Percentiles rank a stretch among this genome's conserved stretches.
Evolutionary conservation across 2,888 invertebrate genomes (phyloP).

Genomic region (Tenthredo distinguenda): DNA sequence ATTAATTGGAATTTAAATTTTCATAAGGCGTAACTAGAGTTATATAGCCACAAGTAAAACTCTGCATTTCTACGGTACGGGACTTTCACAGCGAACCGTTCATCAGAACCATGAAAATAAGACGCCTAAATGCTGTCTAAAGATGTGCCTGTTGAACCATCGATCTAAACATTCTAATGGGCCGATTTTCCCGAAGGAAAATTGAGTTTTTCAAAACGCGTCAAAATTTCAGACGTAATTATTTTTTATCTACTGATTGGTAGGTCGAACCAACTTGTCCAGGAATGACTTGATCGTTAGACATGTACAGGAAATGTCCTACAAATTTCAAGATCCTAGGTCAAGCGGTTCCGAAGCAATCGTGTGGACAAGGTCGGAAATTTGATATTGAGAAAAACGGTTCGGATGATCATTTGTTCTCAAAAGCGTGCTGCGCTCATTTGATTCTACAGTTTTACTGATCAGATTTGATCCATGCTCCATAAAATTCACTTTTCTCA

Average conservation of each 20-base stretch:
- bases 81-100: background rate
- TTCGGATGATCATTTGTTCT: too few species aligned
- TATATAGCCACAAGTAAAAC: background rate
- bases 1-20: background rate
- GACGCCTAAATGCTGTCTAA: background rate
- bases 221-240: background rate
- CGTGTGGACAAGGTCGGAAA: too few species aligned
- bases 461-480: too few species aligned
- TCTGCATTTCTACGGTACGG: background rate
- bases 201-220: background rate
- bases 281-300: too few species aligned
- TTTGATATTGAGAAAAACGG: too few species aligned
- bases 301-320: too few species aligned
- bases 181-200: background rate
- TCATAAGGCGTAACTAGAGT: background rate
- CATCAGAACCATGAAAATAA: background rate
- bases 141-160: background rate
- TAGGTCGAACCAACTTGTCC: background rate
- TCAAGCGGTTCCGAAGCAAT: too few species aligned
- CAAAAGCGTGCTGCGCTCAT: too few species aligned
- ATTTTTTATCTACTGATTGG: background rate
- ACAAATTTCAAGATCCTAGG: too few species aligned
- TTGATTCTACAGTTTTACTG: too few species aligned
- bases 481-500: too few species aligned
- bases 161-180: background rate